Evolutionary conservation across 1,140 invertebrate genomes (phyloP).

Genomic region (Drosophila mauritiana): DNA sequence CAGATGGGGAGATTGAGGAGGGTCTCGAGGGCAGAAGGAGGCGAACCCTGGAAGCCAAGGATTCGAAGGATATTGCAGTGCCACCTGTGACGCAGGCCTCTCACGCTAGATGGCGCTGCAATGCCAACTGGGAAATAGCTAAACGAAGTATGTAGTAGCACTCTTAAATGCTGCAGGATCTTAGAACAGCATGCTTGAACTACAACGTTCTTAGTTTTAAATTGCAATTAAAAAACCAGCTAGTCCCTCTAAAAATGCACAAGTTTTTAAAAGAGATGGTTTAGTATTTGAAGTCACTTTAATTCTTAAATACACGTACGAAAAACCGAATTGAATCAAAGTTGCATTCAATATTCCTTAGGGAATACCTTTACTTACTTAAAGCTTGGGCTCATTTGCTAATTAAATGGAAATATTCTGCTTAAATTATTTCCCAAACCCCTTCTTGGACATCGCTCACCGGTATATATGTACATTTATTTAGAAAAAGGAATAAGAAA

Average conservation of each 20-base stretch:
- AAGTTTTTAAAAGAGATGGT: too few relatives aligned
- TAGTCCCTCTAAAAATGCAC: too few relatives aligned
- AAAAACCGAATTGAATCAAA: background rate
- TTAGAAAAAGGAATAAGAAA: constrained; percentile 4
- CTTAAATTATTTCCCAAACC: constrained; percentile 1
- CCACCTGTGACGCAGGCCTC: constrained; percentile 6
- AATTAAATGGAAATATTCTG: constrained; percentile 7
- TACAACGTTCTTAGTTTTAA: too few relatives aligned
- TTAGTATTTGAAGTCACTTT: too few relatives aligned
- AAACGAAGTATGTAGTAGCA: background rate
- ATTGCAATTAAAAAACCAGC: too few relatives aligned
- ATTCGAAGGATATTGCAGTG: constrained; percentile 16
- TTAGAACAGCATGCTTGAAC: background rate
- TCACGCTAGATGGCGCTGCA: background rate
- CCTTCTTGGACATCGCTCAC: constrained; percentile 11
- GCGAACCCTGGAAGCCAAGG: background rate
- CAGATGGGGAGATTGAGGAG: background rate
- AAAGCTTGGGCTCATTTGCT: background rate
- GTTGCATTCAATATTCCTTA: rapidly evolving
- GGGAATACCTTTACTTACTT: background rate
- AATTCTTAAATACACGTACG: too few relatives aligned
- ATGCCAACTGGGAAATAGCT: background rate
- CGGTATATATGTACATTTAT: background rate
- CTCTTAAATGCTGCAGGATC: background rate
- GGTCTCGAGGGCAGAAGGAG: background rate